Base-by-base conservation (phyloP, 2,888 invertebrate species). In the Caenorhabditis sp. region DNA sequence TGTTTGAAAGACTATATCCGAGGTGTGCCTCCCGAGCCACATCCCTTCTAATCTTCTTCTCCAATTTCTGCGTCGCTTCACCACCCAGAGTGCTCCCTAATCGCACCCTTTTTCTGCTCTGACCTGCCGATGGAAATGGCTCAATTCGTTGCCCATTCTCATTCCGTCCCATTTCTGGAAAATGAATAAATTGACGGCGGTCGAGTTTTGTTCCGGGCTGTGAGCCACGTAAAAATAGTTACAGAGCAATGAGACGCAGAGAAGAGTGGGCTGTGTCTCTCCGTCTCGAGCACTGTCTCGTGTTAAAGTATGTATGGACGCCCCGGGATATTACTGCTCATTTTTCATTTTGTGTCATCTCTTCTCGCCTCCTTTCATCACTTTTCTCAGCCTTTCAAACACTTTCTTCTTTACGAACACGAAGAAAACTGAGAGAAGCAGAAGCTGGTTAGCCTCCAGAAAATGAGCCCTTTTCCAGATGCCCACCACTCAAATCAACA, bases 401-500 rank as follows among this genome's bases (percentile, higher is more conserved):
- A n/a, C n/a, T 53, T 53, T 26, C 17, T 30, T 17, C 55, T 46
- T n/a, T n/a, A n/a, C n/a, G n/a, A n/a, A n/a, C n/a, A n/a, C n/a
- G 56, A 43, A 56, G 58, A 48, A 27, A 46, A 35, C 43, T 55
- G 26, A 17, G 62, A 50, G 46, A 63, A 56, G n/a, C n/a, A n/a
- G n/a, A n/a, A n/a, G n/a, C n/a, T n/a, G n/a, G n/a, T n/a, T n/a
- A n/a, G n/a, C n/a, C n/a, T n/a, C n/a, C n/a, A n/a, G n/a, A n/a
- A n/a, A n/a, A n/a, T n/a, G n/a, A n/a, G n/a, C 26, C 11, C 6
- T 39, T 13, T 83, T 87, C 39, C 75, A 88, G 88, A 87, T 88
- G 88, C 88, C 88, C 6, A 85, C 87, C 3, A 84, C 87, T 4
- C 84, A 85, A 55, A 66, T 88, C 45, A 88, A 88, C 74, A 74